Evolutionary conservation across 2,888 invertebrate genomes (phyloP).

Genomic region (Amblyteles armatorius): DNA sequence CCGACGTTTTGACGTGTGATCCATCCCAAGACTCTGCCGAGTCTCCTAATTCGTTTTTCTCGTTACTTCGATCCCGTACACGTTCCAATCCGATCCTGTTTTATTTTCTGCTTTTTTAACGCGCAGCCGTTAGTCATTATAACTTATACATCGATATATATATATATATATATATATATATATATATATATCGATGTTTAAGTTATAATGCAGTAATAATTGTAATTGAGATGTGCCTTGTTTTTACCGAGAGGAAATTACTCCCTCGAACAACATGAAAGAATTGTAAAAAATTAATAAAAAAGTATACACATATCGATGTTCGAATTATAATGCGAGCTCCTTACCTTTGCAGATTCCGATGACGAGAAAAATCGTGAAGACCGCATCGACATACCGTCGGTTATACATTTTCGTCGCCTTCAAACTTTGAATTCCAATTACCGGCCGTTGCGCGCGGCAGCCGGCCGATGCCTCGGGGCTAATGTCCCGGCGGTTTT

Average conservation of each 20-base stretch:
- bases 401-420: slow-evolving; percentile 60
- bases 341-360: slow-evolving; percentile 61
- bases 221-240: too few species aligned
- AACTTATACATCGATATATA: too few species aligned
- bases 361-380: slow-evolving; percentile 60
- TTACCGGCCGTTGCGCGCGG: background rate
- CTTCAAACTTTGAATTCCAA: slow-evolving; percentile 50
- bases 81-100: background rate
- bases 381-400: slow-evolving; percentile 58
- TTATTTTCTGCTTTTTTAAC: slow-evolving; percentile 24
- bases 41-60: slow-evolving; percentile 1
- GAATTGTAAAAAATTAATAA: background rate
- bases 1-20: background rate
- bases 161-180: too few species aligned
- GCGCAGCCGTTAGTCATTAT: background rate
- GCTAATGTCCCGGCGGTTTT: slow-evolving; percentile 21
- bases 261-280: background rate
- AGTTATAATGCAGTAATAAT: too few species aligned
- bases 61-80: slow-evolving; percentile 47
- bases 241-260: background rate
- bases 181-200: too few species aligned
- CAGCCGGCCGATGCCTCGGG: background rate
- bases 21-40: background rate
- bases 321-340: background rate
- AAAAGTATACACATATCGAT: background rate